Evolutionary conservation across 2,113 vertebrate genomes (phyloP).

Genomic region (Capricornis sumatraensis): DNA sequence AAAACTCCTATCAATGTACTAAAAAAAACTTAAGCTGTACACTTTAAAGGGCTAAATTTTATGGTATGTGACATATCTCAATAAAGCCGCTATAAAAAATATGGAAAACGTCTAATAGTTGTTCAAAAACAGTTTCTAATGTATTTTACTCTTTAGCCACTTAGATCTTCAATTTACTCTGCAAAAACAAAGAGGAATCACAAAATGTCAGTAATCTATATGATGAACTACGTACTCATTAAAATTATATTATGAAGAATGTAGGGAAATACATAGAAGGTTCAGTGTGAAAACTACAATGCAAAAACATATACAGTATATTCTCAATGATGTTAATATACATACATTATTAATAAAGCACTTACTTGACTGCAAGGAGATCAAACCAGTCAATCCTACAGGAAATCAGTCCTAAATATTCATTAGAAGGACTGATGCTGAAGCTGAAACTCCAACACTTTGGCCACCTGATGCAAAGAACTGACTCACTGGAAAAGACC

Average conservation of each 20-base stretch:
- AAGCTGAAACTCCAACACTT: neutral
- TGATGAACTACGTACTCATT: neutral
- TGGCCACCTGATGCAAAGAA: neutral
- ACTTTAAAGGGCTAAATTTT: neutral
- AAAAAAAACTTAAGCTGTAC: neutral
- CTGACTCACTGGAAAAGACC: neutral
- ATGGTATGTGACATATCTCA: neutral
- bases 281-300: neutral
- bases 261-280: neutral
- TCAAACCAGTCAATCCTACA: neutral
- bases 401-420: neutral
- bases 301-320: neutral
- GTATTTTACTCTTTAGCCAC: conserved; percentile 1
- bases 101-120: neutral
- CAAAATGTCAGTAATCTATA: neutral
- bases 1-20: neutral
- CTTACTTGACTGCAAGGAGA: neutral
- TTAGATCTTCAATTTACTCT: neutral
- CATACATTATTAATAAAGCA: neutral
- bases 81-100: neutral
- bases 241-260: neutral
- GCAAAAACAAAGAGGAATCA: neutral
- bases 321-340: neutral
- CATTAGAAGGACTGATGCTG: neutral
- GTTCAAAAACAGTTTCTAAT: neutral